Evolutionary conservation across 2,797 vertebrate genomes (phyloP).

Genomic region (Onychomys arenicola): DNA sequence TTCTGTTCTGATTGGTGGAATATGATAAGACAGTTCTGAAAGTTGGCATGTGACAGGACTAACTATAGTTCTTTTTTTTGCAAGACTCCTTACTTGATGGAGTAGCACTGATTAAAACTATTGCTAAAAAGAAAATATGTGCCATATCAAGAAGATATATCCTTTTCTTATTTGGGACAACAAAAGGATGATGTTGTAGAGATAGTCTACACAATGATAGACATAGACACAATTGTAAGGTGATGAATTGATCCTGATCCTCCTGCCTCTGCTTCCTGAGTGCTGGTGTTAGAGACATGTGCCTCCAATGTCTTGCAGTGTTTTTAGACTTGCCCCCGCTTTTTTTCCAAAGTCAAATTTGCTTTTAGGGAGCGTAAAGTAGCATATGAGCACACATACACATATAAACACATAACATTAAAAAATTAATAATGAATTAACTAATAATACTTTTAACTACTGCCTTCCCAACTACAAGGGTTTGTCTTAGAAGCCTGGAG

Average conservation of each 20-base stretch:
- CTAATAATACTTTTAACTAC: background rate
- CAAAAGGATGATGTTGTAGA: background rate
- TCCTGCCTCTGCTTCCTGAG: background rate
- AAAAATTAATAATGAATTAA: background rate
- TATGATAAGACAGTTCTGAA: background rate
- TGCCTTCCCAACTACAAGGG: background rate
- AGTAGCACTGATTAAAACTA: background rate
- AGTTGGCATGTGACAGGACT: background rate
- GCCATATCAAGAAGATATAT: background rate
- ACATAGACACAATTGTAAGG: background rate
- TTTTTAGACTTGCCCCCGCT: background rate
- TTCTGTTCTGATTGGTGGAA: background rate
- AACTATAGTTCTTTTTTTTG: background rate
- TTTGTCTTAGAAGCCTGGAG: background rate
- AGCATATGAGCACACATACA: background rate
- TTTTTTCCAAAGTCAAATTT: constrained; percentile 34
- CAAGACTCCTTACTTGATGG: background rate
- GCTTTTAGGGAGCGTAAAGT: background rate
- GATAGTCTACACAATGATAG: background rate
- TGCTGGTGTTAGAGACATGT: background rate
- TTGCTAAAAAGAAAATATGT: background rate
- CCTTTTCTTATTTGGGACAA: background rate
- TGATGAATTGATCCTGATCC: background rate
- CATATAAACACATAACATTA: background rate
- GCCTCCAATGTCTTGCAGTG: too few relatives aligned